Conservation (phyloP, 1,140 invertebrate species). For the Chrysopa pallens region DNA sequence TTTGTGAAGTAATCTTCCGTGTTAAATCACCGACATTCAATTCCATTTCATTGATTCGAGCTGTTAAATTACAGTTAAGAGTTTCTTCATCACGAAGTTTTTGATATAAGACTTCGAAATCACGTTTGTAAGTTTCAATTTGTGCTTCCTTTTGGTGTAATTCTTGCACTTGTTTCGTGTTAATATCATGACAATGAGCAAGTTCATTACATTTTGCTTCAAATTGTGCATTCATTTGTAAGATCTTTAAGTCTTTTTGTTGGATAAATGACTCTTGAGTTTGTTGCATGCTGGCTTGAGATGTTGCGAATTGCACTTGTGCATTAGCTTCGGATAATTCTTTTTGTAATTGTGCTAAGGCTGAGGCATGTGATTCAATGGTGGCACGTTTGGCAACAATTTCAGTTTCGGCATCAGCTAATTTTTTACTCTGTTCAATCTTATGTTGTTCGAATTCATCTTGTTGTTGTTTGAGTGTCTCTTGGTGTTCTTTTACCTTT, state of each 20-base stretch:
- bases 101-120: slow-evolving; percentile 13
- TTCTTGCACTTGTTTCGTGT: slow-evolving; percentile 17
- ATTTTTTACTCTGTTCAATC: too few species aligned
- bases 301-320: too few species aligned
- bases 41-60: slow-evolving; percentile 2
- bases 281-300: too few species aligned
- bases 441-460: too few species aligned
- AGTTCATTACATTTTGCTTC: not conserved
- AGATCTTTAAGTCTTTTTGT: not conserved
- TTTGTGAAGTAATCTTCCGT: slow-evolving; percentile 10
- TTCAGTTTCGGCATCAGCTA: too few species aligned
- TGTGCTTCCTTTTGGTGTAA: slow-evolving; percentile 29
- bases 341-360: too few species aligned
- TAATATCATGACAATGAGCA: not conserved
- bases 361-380: too few species aligned
- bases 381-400: too few species aligned
- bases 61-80: not conserved
- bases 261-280: not conserved
- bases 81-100: slow-evolving; percentile 1
- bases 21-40: slow-evolving; percentile 4
- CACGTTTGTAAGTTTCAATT: slow-evolving; percentile 36
- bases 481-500: not conserved
- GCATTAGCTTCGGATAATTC: too few species aligned
- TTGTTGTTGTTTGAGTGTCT: too few species aligned
- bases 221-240: not conserved